Evolutionary conservation across 92 coral and sea anemone species (phyloP).

Genomic region (Parazoanthus atlanticus): DNA sequence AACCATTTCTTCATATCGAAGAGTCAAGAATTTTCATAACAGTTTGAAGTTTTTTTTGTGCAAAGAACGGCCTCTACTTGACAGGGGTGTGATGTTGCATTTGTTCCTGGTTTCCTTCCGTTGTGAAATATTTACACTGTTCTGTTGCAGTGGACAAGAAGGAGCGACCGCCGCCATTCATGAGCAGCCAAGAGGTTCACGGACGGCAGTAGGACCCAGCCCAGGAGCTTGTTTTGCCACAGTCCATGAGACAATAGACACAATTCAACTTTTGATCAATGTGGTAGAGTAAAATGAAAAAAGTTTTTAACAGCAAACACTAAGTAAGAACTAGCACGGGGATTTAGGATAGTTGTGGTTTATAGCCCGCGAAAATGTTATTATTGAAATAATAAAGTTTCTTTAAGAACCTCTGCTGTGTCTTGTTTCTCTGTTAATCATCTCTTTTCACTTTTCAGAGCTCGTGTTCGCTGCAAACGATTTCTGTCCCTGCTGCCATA

Average conservation of each 20-base stretch:
- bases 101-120: not conserved
- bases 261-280: not conserved
- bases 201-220: slow-evolving; percentile 19
- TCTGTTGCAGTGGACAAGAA: slow-evolving; percentile 36
- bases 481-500: too few species aligned
- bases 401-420: too few species aligned
- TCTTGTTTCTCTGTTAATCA: too few species aligned
- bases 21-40: too few species aligned
- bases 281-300: not conserved
- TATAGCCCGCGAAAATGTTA: too few species aligned
- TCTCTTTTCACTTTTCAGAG: too few species aligned
- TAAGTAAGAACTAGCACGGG: not conserved
- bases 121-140: too few species aligned
- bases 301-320: not conserved
- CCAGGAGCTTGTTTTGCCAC: not conserved
- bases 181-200: slow-evolving; percentile 63
- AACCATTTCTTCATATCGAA: too few species aligned
- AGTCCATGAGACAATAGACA: not conserved
- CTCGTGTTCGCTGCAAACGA: too few species aligned
- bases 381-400: too few species aligned
- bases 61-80: not conserved
- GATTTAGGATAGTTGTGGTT: not conserved
- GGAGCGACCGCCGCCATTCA: slow-evolving; percentile 64
- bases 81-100: too few species aligned
- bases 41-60: not conserved